A percentile compares a stretch with the other conserved stretches of the same genome.
Evolutionary conservation across 2,797 vertebrate species (phyloP).

Genomic region (Mus minutoides): DNA sequence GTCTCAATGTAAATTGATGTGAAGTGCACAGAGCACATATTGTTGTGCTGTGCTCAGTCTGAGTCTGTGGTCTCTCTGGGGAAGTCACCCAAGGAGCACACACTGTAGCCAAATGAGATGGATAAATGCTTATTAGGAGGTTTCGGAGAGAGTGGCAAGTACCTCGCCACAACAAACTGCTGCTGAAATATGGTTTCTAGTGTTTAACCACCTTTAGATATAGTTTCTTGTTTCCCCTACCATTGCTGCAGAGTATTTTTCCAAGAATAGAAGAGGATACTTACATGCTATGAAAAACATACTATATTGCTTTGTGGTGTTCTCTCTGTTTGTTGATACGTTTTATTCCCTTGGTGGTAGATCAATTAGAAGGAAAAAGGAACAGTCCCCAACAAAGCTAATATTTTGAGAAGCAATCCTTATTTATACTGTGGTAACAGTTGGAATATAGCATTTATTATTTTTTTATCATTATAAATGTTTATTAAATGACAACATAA

Average conservation of each 20-base stretch:
- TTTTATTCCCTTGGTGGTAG: slow-evolving; percentile 42
- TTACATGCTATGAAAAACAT: not conserved
- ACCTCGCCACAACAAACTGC: not conserved
- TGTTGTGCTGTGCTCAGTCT: not conserved
- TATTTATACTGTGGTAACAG: not conserved
- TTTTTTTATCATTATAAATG: slow-evolving; percentile 11
- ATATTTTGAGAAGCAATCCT: slow-evolving; percentile 44
- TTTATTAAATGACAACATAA: slow-evolving; percentile 52
- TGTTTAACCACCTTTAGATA: not conserved
- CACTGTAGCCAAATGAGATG: not conserved
- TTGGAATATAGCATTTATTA: slow-evolving; percentile 34
- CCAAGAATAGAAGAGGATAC: not conserved
- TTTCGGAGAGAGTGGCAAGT: not conserved
- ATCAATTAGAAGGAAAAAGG: slow-evolving; percentile 21
- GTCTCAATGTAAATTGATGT: not conserved
- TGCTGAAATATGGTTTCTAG: not conserved
- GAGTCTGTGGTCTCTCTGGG: not conserved
- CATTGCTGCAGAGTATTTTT: not conserved
- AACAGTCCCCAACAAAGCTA: slow-evolving; percentile 28
- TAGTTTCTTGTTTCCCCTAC: not conserved
- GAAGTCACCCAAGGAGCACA: not conserved
- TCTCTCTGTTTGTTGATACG: not conserved
- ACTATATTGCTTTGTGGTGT: not conserved
- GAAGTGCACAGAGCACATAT: not conserved
- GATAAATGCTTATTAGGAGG: not conserved